Evolutionary conservation across 1,140 invertebrate species (phyloP).

Genomic region (Heterodera carotae): DNA sequence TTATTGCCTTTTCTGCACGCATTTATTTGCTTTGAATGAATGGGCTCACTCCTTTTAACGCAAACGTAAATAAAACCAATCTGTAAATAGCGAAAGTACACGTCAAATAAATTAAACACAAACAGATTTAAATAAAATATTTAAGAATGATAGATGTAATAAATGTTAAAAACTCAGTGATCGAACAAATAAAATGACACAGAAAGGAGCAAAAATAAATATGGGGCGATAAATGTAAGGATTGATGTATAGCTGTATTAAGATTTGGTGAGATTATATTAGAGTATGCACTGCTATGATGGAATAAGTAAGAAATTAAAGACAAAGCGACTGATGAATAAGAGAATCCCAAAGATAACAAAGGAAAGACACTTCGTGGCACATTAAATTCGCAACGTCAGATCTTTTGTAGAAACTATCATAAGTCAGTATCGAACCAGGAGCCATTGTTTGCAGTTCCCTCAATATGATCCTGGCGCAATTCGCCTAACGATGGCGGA

Average conservation of each 20-base stretch:
- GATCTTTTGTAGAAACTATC: neutral
- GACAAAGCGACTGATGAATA: neutral
- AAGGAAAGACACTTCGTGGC: neutral
- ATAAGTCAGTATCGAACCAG: slow-evolving; percentile 54
- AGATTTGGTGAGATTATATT: slow-evolving; percentile 12
- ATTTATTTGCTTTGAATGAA: neutral
- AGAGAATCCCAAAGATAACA: neutral
- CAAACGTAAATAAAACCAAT: too few relatives aligned
- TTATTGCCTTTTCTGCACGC: neutral
- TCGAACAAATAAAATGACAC: too few relatives aligned
- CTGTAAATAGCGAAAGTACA: too few relatives aligned
- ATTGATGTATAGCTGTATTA: neutral
- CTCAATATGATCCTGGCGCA: slow-evolving; percentile 51
- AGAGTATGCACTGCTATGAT: slow-evolving; percentile 12
- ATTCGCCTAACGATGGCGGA: slow-evolving; percentile 44
- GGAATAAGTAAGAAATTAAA: slow-evolving; percentile 11
- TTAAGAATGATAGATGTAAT: too few relatives aligned
- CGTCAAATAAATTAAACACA: too few relatives aligned
- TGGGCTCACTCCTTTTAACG: neutral
- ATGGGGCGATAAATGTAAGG: neutral
- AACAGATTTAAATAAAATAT: too few relatives aligned
- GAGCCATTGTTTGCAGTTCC: slow-evolving; percentile 48
- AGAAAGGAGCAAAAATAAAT: too few relatives aligned
- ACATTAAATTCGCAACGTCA: neutral
- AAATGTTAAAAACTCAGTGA: too few relatives aligned